Evolutionary conservation across 2,797 vertebrate species (phyloP).

Genomic region (Cyclura pinguis): DNA sequence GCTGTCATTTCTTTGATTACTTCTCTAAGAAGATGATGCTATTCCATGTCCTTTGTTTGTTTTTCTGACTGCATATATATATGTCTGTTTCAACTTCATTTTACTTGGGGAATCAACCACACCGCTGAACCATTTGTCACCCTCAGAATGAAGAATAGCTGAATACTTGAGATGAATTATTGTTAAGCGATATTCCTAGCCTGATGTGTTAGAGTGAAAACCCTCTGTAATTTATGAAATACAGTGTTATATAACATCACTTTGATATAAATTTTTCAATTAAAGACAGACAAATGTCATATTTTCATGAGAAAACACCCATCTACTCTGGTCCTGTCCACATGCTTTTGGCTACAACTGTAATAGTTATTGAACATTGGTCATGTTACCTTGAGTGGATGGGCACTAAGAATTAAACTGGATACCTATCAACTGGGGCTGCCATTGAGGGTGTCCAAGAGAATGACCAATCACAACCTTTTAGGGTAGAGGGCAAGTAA

Average conservation of each 20-base stretch:
- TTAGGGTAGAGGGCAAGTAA: background rate
- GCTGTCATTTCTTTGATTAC: constrained; percentile 64
- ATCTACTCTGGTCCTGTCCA: background rate
- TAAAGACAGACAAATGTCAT: constrained; percentile 13
- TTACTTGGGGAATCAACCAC: constrained; percentile 22
- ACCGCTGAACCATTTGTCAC: constrained; percentile 63
- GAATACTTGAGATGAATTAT: constrained; percentile 60
- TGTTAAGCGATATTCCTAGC: constrained; percentile 45
- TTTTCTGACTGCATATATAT: background rate
- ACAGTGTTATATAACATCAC: background rate
- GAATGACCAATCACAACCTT: background rate
- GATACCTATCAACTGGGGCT: too few relatives aligned
- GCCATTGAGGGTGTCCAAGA: too few relatives aligned
- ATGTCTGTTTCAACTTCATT: constrained; percentile 50
- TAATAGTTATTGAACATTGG: background rate
- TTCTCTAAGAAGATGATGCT: constrained; percentile 51
- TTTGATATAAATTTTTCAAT: background rate
- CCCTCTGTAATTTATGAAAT: constrained; percentile 44
- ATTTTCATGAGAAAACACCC: background rate
- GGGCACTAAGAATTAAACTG: too few relatives aligned
- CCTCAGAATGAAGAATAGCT: constrained; percentile 52
- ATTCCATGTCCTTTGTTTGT: background rate
- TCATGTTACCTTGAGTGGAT: background rate
- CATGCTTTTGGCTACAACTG: background rate
- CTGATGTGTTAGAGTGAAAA: constrained; percentile 48